Evolutionary conservation across 2,797 vertebrate genomes (phyloP).

Genomic region (Myotis pilosus): DNA sequence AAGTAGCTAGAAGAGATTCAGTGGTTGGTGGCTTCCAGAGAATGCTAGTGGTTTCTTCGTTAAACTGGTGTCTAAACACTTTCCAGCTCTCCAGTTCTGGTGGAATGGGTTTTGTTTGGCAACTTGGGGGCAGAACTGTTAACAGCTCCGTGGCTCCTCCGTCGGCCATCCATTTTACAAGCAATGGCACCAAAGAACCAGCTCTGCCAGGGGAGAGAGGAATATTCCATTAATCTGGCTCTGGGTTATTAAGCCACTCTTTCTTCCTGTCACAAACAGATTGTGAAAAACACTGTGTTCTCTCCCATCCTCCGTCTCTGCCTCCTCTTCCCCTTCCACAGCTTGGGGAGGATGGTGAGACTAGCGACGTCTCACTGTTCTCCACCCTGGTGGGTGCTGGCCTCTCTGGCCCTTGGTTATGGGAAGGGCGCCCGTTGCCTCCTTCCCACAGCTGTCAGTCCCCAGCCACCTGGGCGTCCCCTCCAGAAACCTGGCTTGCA

Average conservation of each 20-base stretch:
- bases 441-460: background rate
- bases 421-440: background rate
- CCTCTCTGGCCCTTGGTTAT: background rate
- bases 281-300: conserved; percentile 23
- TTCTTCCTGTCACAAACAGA: conserved; percentile 55
- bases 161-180: background rate
- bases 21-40: background rate
- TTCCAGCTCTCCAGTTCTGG: background rate
- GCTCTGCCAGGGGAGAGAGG: conserved; percentile 5
- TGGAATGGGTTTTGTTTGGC: background rate
- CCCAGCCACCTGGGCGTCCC: background rate
- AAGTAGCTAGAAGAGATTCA: background rate
- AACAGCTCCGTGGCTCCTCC: background rate
- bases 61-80: background rate
- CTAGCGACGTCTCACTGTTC: background rate
- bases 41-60: background rate
- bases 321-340: background rate
- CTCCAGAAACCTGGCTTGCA: conserved; percentile 17
- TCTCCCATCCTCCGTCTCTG: background rate
- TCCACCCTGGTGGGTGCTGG: background rate
- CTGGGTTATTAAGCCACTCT: conserved; percentile 59
- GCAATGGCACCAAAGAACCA: background rate
- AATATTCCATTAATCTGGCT: conserved; percentile 51
- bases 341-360: background rate
- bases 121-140: background rate